Evolutionary conservation across 2,113 vertebrate species (phyloP).

Genomic region (Callochromis pleurospilus): DNA sequence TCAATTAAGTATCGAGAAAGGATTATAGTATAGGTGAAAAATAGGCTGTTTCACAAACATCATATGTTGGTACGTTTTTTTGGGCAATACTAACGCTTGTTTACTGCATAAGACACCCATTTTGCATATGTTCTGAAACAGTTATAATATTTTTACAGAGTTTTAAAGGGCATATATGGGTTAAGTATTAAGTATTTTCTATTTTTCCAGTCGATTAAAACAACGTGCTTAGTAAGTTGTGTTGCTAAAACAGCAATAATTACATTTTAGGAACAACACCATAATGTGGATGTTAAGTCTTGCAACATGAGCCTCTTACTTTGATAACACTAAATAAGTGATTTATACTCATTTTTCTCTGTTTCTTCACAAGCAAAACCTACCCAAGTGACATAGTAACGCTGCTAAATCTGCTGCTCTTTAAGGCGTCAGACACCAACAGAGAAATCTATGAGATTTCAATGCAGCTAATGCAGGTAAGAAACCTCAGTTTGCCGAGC

Average conservation of each 20-base stretch:
- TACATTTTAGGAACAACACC: not conserved
- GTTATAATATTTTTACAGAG: not conserved
- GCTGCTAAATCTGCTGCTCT: conserved; percentile 90
- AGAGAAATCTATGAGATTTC: conserved; percentile 97
- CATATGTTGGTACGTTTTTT: not conserved
- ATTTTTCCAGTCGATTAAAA: not conserved
- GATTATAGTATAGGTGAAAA: not conserved
- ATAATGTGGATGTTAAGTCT: not conserved
- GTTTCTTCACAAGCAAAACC: conserved; percentile 73
- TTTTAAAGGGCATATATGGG: not conserved
- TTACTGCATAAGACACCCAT: not conserved
- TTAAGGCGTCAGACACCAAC: conserved; percentile 93
- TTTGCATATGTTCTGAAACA: not conserved
- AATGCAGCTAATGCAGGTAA: conserved; percentile 97
- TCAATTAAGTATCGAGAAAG: not conserved
- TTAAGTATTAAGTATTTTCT: not conserved
- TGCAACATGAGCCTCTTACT: not conserved
- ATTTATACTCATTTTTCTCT: not conserved
- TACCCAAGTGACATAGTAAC: conserved; percentile 93
- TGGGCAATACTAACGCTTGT: not conserved
- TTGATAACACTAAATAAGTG: not conserved
- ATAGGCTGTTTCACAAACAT: not conserved
- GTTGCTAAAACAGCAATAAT: not conserved
- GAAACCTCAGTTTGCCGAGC: not conserved
- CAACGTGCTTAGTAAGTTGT: not conserved